Conservation (phyloP, 2,888 invertebrate genomes). For the Thymelicus lineola region DNA sequence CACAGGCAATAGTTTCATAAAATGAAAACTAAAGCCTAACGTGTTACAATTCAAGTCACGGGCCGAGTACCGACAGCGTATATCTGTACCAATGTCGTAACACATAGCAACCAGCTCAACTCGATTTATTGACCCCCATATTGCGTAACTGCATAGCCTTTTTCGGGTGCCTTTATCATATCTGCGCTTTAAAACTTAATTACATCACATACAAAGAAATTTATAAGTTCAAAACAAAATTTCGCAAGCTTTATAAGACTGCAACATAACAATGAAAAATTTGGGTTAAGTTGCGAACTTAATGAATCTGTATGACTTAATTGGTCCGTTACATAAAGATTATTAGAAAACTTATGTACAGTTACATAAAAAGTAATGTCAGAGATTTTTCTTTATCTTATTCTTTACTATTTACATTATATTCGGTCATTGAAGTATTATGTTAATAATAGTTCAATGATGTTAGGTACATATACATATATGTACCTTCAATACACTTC, state of each 20-base stretch:
- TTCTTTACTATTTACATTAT: too few species aligned
- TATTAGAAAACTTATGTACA: background rate
- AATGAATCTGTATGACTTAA: conserved; percentile 9
- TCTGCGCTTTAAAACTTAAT: background rate
- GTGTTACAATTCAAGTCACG: conserved; percentile 17
- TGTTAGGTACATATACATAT: too few species aligned
- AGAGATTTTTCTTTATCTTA: too few species aligned
- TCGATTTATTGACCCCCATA: conserved; percentile 21
- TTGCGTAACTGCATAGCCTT: conserved; percentile 7
- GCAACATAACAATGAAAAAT: conserved; percentile 1
- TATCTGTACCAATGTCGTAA: conserved; percentile 1
- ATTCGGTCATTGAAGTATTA: too few species aligned
- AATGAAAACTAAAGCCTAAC: too few species aligned
- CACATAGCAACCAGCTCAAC: conserved; percentile 11
- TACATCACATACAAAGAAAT: background rate
- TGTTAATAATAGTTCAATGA: too few species aligned
- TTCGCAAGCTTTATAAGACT: background rate
- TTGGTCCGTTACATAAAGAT: conserved; percentile 2
- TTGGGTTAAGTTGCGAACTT: conserved; percentile 18
- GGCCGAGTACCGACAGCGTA: background rate
- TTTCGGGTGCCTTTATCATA: background rate
- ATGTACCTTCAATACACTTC: too few species aligned
- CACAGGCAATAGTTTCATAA: too few species aligned
- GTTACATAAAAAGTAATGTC: too few species aligned
- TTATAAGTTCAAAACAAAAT: background rate